Conservation (phyloP, 2,888 invertebrate species). For the Drosophila silvestris region DNA sequence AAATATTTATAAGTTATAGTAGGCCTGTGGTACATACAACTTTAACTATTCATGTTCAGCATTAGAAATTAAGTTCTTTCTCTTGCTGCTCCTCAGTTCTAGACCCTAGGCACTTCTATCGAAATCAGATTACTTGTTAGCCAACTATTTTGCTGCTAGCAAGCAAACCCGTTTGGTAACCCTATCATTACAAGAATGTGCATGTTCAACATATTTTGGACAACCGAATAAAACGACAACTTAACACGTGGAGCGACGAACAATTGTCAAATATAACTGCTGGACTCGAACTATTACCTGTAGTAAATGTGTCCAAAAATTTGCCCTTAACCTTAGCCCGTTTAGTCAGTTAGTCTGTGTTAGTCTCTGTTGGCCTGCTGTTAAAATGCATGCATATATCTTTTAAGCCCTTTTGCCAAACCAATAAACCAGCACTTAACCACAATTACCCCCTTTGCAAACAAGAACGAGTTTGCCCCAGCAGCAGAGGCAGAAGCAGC, state of each 20-base stretch:
- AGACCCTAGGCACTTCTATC: neutral
- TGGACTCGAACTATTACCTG: constrained; percentile 4
- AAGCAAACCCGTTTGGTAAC: constrained; percentile 28
- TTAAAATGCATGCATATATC: constrained; percentile 62
- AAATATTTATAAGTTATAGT: neutral
- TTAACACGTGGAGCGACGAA: constrained; percentile 18
- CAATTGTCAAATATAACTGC: constrained; percentile 48
- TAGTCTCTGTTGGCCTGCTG: constrained; percentile 37
- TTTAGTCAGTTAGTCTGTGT: constrained; percentile 37
- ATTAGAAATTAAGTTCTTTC: neutral
- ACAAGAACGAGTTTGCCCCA: constrained; percentile 60
- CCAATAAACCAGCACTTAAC: constrained; percentile 82
- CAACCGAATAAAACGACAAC: constrained; percentile 17
- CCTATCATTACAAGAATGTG: constrained; percentile 54
- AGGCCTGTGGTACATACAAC: no score
- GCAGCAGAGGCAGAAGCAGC: constrained; percentile 24
- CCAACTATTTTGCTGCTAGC: neutral
- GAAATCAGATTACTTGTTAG: constrained; percentile 19
- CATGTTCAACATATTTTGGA: constrained; percentile 51
- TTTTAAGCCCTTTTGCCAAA: constrained; percentile 77
- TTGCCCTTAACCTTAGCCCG: constrained; percentile 65
- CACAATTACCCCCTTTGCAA: constrained; percentile 80
- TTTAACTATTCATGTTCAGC: neutral
- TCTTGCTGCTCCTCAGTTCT: neutral
- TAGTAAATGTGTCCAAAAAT: constrained; percentile 24